Conservation (phyloP, 2,888 invertebrate species). For the Eurytoma californica region DNA sequence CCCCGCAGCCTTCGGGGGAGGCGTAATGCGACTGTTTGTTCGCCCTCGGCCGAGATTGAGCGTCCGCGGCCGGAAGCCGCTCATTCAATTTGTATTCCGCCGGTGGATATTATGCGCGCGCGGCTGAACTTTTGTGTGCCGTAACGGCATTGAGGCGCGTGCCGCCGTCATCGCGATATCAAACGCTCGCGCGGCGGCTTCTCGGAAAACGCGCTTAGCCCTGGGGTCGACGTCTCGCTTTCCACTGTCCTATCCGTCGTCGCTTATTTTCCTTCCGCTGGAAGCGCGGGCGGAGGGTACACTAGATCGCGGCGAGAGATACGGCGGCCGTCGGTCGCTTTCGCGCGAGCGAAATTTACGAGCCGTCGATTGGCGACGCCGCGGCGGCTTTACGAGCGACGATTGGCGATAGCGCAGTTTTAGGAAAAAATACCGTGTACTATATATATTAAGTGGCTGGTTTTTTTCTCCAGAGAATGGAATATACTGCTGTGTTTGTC, state of each 20-base stretch:
- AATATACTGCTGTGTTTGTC: no score
- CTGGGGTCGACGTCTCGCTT: no score
- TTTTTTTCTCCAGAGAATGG: no score
- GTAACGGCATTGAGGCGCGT: slow-evolving; percentile 7
- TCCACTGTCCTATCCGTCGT: not conserved
- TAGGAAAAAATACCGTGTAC: not conserved
- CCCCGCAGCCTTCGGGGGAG: not conserved
- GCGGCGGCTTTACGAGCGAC: not conserved
- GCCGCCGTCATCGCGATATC: not conserved
- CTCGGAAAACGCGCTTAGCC: not conserved
- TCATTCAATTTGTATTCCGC: slow-evolving; percentile 56
- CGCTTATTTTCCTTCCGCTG: slow-evolving; percentile 2
- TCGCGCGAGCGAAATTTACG: not conserved
- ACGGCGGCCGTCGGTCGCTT: not conserved
- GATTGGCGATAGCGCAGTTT: not conserved
- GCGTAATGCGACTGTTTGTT: slow-evolving; percentile 24
- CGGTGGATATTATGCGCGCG: slow-evolving; percentile 33
- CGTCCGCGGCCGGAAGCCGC: slow-evolving; percentile 51
- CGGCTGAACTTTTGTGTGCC: not conserved
- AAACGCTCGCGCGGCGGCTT: not conserved
- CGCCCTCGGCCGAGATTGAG: slow-evolving; percentile 19
- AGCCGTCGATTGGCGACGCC: not conserved
- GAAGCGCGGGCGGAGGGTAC: not conserved
- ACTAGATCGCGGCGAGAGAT: not conserved
- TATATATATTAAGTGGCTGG: no score